phyloP scores from a whole-genome alignment of 2,888 invertebrate species.

The Loripinus fragilis region DNA sequence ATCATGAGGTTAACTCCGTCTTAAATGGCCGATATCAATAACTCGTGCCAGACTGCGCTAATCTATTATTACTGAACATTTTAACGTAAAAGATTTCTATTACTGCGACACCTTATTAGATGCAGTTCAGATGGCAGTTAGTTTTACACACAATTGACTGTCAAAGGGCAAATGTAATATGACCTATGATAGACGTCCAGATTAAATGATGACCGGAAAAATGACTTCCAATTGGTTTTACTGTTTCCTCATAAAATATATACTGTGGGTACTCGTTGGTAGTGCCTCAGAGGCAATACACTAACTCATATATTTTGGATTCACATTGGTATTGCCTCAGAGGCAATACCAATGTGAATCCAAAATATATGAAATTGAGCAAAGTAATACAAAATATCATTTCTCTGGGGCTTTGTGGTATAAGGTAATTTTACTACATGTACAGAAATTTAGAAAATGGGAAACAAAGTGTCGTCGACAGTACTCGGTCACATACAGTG shows the following conservation, averaged over 20 bases:
- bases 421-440: too few relatives aligned
- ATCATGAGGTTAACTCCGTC: not conserved
- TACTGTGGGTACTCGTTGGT: too few relatives aligned
- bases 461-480: not conserved
- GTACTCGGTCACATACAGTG: conserved; percentile 1
- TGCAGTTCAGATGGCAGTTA: not conserved
- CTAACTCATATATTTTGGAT: too few relatives aligned
- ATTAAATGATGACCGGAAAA: too few relatives aligned
- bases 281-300: too few relatives aligned
- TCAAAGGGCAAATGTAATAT: not conserved
- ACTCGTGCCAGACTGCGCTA: conserved; percentile 8
- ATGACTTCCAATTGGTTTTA: too few relatives aligned
- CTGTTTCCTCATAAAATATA: too few relatives aligned
- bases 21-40: not conserved
- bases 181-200: not conserved
- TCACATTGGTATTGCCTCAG: too few relatives aligned
- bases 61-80: not conserved
- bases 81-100: conserved; percentile 3
- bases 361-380: too few relatives aligned
- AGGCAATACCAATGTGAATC: too few relatives aligned
- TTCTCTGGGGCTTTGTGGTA: too few relatives aligned
- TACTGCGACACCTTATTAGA: not conserved
- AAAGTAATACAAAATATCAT: too few relatives aligned
- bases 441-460: not conserved
- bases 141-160: not conserved